Base-by-base conservation (phyloP, 2,797 vertebrate genomes). In the Pangasius mekongensis region DNA sequence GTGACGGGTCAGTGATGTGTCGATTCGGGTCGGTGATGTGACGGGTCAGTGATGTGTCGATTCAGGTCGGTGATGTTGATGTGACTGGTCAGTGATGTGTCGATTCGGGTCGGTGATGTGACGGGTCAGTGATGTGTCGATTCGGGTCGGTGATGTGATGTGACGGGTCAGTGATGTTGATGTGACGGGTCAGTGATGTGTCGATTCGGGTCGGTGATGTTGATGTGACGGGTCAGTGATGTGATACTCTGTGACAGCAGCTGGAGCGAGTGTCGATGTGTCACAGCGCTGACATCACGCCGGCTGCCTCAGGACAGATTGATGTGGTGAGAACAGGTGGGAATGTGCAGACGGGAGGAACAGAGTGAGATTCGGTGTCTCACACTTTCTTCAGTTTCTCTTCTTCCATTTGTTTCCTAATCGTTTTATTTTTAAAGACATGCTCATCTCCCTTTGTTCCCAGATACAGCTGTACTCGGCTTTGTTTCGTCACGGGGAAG, bases 251-350 rank as follows among this genome's bases (percentile, higher is more conserved):
- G 78, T 14, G 87, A 56, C 74, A 73, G 47, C 62, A 52, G 67
- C 76, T 73, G 76, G 85, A 87, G 84, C 84, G 78, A 43, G 80
- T 86, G 43, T 22, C 69, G 27, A 71, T 89, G 88, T 73, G 76
- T 54, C 27, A 64, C 73, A 14, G 76, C 2, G 89, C 90, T 93
- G 94, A 95, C 93, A 92, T 20, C 88, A n/a, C 87, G 83, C 87
- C 93, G 94, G 93, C 92, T 89, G 39, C 9, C 22, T 58, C 7
- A 14, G 0, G 58, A 60, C 11, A 87, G 92, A 94, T 89, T 52
- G 91, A 95, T 90, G 90, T 49, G 80, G 92, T 88, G 90, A 78
- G 91, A 95, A 93, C 95, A 96, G 94, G 92, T 95, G 95, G 91
- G 94, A 94, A 95, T 94, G 93, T 91, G 82, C 90, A 88, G 73